These are phyloP conservation scores for Pseudomyrmex flavicornis DNA, from an alignment of 1,140 invertebrate genomes.

Conservation along the genomic window DNA sequence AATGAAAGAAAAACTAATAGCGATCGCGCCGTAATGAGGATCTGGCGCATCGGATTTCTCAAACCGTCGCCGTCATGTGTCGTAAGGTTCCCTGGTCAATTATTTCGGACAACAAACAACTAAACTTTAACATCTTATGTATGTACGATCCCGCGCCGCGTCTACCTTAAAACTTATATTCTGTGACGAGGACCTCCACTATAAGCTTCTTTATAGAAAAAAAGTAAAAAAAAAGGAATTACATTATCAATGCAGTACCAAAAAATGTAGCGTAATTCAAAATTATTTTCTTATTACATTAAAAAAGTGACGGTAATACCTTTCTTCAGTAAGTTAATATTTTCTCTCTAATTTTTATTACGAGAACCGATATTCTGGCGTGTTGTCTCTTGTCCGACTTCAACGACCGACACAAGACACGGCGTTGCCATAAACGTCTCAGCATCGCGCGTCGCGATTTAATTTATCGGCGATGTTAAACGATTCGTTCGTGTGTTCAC, in stretches of 20 bases:
- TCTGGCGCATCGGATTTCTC: slow-evolving; percentile 37
- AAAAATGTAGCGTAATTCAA: too few relatives aligned
- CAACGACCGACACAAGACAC: not conserved
- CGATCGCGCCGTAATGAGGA: slow-evolving; percentile 18
- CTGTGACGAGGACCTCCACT: too few relatives aligned
- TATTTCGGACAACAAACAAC: slow-evolving; percentile 8
- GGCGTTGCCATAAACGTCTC: not conserved
- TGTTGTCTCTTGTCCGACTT: not conserved
- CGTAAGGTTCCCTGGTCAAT: slow-evolving; percentile 27
- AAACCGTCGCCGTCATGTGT: not conserved
- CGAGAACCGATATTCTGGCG: not conserved
- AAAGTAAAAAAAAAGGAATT: too few relatives aligned
- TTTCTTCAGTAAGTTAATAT: too few relatives aligned
- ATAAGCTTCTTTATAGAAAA: too few relatives aligned
- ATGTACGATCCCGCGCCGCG: not conserved
- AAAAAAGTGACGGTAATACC: too few relatives aligned
- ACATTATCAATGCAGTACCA: too few relatives aligned
- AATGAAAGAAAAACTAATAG: not conserved
- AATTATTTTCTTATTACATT: too few relatives aligned
- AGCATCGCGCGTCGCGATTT: slow-evolving; percentile 11
- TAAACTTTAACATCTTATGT: too few relatives aligned
- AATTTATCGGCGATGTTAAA: slow-evolving; percentile 37
- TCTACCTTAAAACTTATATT: too few relatives aligned
- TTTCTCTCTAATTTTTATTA: not conserved
- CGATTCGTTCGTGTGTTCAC: slow-evolving; percentile 25